Conservation (phyloP, 2,888 invertebrate species). For the Callosobruchus maculatus region DNA sequence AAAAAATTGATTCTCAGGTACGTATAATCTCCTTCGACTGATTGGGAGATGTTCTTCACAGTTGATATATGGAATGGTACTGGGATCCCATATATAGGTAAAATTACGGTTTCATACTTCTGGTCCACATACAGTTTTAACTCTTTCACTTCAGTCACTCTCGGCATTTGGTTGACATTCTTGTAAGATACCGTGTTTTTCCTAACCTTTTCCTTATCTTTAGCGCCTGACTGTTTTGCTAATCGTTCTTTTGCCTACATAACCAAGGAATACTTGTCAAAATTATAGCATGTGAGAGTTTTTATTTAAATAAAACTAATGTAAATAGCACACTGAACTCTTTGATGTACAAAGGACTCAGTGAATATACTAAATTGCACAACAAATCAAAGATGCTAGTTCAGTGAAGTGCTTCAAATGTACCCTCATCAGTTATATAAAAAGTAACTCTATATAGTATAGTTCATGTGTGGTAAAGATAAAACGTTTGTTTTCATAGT, state of each 20-base stretch:
- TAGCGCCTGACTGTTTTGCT: slow-evolving; percentile 80
- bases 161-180: slow-evolving; percentile 85
- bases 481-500: too few species aligned
- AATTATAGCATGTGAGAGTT: too few species aligned
- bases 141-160: slow-evolving; percentile 88
- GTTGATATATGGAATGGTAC: slow-evolving; percentile 99
- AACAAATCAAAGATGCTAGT: too few species aligned
- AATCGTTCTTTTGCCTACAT: slow-evolving; percentile 77
- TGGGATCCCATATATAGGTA: slow-evolving; percentile 93
- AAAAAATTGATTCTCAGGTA: slow-evolving; percentile 98
- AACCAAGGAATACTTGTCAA: too few species aligned
- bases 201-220: slow-evolving; percentile 82
- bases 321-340: too few species aligned
- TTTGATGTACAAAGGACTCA: too few species aligned
- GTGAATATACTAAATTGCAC: too few species aligned
- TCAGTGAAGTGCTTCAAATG: too few species aligned
- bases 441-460: too few species aligned
- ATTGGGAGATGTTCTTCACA: slow-evolving; percentile 97
- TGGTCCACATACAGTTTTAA: slow-evolving; percentile 94
- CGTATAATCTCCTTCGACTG: slow-evolving; percentile 98
- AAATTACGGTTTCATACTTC: slow-evolving; percentile 96
- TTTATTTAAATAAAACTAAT: too few species aligned
- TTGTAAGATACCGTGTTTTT: slow-evolving; percentile 97
- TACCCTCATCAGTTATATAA: too few species aligned
- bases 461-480: too few species aligned